Percentiles rank a stretch among this genome's conserved stretches.
These are phyloP conservation scores for Harpalus rufipes DNA, from an alignment of 2,888 invertebrate species.

Conservation along the genomic window DNA sequence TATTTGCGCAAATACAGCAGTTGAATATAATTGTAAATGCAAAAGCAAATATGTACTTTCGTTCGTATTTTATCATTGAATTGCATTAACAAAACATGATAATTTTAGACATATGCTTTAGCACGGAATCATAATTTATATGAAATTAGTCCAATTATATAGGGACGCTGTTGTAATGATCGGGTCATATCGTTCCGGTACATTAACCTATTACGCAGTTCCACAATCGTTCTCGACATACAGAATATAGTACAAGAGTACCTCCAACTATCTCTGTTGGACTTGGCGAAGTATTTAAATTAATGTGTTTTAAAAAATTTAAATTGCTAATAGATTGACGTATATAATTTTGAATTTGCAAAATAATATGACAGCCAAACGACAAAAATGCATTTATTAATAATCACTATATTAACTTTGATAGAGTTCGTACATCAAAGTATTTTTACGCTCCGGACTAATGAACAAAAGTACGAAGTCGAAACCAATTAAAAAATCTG, in stretches of 20 bases:
- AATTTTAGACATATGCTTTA: conserved; percentile 37
- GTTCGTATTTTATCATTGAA: conserved; percentile 6
- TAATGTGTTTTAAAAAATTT: too few species aligned
- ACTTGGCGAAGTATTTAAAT: background rate
- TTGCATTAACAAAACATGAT: conserved; percentile 21
- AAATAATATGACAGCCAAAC: too few species aligned
- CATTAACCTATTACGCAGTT: conserved; percentile 28
- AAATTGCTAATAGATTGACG: too few species aligned
- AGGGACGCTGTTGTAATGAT: conserved; percentile 25
- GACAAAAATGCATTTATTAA: too few species aligned
- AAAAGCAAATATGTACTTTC: conserved; percentile 15
- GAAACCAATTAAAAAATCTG: too few species aligned
- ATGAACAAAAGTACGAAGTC: too few species aligned
- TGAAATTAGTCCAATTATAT: conserved; percentile 30
- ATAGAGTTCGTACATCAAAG: too few species aligned
- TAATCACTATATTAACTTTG: too few species aligned
- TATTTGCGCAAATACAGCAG: conserved; percentile 8
- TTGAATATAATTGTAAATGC: conserved; percentile 7
- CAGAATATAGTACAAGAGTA: background rate
- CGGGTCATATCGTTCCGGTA: conserved; percentile 4
- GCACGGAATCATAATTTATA: conserved; percentile 35
- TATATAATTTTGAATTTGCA: too few species aligned
- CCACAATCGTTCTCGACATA: background rate
- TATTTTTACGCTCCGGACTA: too few species aligned
- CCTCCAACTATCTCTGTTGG: background rate